A percentile compares a stretch with the other conserved stretches of the same genome.
Conservation (phyloP, 2,888 invertebrate genomes). For the Eupithecia pulchellata region DNA sequence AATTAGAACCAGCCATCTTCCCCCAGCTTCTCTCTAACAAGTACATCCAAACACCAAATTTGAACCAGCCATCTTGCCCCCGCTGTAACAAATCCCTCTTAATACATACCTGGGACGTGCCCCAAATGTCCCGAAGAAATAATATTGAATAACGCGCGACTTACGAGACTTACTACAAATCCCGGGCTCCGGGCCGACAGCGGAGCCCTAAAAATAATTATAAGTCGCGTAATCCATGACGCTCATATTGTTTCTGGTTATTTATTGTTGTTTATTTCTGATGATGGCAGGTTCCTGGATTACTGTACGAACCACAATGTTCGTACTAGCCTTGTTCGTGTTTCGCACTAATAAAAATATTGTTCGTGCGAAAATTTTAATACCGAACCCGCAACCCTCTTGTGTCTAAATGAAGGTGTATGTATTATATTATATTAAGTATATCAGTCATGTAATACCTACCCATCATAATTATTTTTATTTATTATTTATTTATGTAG, state of each 20-base stretch:
- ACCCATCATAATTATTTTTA: too few relatives aligned
- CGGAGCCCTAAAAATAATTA: constrained; percentile 63
- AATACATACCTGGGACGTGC: constrained; percentile 68
- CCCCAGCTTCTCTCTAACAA: too few relatives aligned
- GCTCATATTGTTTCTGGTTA: constrained; percentile 60
- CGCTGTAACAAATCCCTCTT: constrained; percentile 48
- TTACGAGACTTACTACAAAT: constrained; percentile 69
- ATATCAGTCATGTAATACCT: too few relatives aligned
- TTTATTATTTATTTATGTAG: too few relatives aligned
- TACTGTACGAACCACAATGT: not conserved
- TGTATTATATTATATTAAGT: too few relatives aligned
- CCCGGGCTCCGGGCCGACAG: constrained; percentile 75
- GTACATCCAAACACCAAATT: not conserved
- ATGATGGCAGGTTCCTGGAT: not conserved
- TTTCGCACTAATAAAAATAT: not conserved
- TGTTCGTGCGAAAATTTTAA: too few relatives aligned
- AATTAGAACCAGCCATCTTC: too few relatives aligned
- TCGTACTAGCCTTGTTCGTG: not conserved
- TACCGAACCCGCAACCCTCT: too few relatives aligned
- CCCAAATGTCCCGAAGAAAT: constrained; percentile 62
- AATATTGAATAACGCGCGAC: constrained; percentile 73
- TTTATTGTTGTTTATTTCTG: constrained; percentile 37
- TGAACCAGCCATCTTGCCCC: not conserved
- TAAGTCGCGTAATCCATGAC: constrained; percentile 63
- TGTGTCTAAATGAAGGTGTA: too few relatives aligned